Conservation (phyloP, 1,140 invertebrate species). For the Brachionus sp. region DNA sequence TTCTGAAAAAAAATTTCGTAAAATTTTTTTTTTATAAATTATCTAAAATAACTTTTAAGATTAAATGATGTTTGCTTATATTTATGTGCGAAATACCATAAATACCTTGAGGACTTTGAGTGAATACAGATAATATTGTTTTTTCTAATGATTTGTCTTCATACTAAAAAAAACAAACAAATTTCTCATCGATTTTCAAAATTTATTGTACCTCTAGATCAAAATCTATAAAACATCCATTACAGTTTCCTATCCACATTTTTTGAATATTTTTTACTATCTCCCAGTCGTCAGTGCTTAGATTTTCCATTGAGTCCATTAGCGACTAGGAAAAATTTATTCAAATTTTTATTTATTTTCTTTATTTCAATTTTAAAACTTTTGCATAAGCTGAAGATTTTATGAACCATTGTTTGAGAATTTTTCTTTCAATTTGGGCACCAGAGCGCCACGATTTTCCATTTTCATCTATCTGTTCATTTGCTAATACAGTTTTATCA, state of each 20-base stretch:
- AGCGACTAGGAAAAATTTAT: background rate
- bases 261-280: constrained; percentile 85
- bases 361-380: constrained; percentile 55
- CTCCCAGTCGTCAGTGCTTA: constrained; percentile 62
- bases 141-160: constrained; percentile 53
- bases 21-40: too few species aligned
- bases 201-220: constrained; percentile 58
- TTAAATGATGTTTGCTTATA: constrained; percentile 57
- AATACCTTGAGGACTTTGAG: constrained; percentile 70
- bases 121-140: constrained; percentile 68
- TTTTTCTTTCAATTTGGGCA: constrained; percentile 82
- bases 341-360: background rate
- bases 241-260: constrained; percentile 90
- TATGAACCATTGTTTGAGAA: constrained; percentile 91
- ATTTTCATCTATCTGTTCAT: constrained; percentile 90
- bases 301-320: constrained; percentile 48
- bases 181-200: background rate
- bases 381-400: constrained; percentile 83
- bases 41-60: constrained; percentile 49
- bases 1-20: too few species aligned
- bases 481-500: constrained; percentile 91
- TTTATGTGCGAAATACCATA: constrained; percentile 64
- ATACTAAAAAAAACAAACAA: background rate
- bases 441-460: constrained; percentile 94
- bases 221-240: constrained; percentile 75